Evolutionary conservation across 2,113 vertebrate genomes (phyloP), one percentile per base, ranked within the genome.

Genomic region (Ramphastos sulfuratus): DNA sequence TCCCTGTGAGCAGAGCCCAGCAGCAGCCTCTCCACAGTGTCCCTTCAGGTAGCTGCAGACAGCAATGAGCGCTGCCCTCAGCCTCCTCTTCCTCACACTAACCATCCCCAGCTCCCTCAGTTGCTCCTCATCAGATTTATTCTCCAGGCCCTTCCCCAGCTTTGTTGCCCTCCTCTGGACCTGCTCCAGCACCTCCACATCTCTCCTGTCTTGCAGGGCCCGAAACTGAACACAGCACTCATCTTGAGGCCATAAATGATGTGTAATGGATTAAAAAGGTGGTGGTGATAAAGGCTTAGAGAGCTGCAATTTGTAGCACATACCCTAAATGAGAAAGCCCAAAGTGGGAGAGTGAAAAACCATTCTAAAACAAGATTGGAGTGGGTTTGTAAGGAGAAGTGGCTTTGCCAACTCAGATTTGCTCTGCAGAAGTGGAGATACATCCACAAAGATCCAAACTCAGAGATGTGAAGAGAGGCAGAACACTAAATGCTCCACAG

Each of bases 381-480:
- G 33, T 91, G 18, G 6, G 69, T 95, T 86, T 70, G 3, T 63
- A 59, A 75, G 54, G 42, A 55, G 16, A 80, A 91, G 50, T 31
- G 5, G 20, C 35, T 84, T 78, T 79, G 10, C 31, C 21, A 76
- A 48, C 7, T 17, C 8, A 20, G 77, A 78, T 93, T 56, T 96
- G 35, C 60, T 87, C 8, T 10, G 66, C 48, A 82, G 37, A 76
- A 73, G 15, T 60, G 50, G 80, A 82, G 27, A n/a, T 67, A 14
- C 9, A 77, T 83, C 72, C 85, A 87, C 19, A 91, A 31, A 96
- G 85, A 96, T 89, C 76, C 56, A 93, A 75, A 81, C 94, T 96
- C 67, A 89, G 79, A 83, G 46, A 25, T 93, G 69, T 82, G 95
- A 87, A 92, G 94, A 94, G 76, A 94, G 76, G 64, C 54, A 93